Base-by-base conservation (phyloP, 2,113 vertebrate species). In the Chrysochloris asiatica region DNA sequence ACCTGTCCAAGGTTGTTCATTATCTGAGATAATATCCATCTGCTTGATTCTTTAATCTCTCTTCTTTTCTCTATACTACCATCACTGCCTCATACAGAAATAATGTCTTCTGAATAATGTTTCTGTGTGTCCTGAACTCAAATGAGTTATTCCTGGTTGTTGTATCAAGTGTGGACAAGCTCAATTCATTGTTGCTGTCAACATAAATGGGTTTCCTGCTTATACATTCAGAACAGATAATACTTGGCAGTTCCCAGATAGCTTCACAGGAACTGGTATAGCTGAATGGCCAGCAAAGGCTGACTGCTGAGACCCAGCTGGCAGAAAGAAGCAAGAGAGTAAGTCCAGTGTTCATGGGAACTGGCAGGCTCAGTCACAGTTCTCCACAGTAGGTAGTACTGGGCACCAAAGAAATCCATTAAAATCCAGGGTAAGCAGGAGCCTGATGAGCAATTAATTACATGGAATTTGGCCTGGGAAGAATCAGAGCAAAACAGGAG, bases 391-490 rank as follows among this genome's bases (percentile, higher is more conserved):
- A 21, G 67, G 21, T 72, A 56, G 22, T 24, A 14, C 45, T 52
- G 21, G 45, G 36, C 33, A 72, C 43, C 11, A 52, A 26, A 71
- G 38, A 91, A 86, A 36, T 9, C 38, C 14, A 8, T 50, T 13
- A 79, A 47, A 71, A 76, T 26, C 22, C 43, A 71, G 33, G 26
- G 43, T 45, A 87, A 33, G 33, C 47, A 63, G 43, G 50, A 54
- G 81, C 69, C 2, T 48, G 47, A 72, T 19, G 59, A 5, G 28
- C 17, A 84, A n/a, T 77, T 89, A 84, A n/a, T 77, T 89, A n/a
- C 19, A 19, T 87, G 50, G 43, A 47, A 78, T 3, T 11, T 54
- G 24, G 38, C 24, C 48, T 56, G 28, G 63, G 26, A 19, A 21
- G 43, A 79, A 45, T 2, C 76, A 26, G 41, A 6, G 1, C 50